A percentile compares a stretch with the other conserved stretches of the same genome.
phyloP scores from a whole-genome alignment of 1,140 invertebrate genomes.

The Caerostris darwini region DNA sequence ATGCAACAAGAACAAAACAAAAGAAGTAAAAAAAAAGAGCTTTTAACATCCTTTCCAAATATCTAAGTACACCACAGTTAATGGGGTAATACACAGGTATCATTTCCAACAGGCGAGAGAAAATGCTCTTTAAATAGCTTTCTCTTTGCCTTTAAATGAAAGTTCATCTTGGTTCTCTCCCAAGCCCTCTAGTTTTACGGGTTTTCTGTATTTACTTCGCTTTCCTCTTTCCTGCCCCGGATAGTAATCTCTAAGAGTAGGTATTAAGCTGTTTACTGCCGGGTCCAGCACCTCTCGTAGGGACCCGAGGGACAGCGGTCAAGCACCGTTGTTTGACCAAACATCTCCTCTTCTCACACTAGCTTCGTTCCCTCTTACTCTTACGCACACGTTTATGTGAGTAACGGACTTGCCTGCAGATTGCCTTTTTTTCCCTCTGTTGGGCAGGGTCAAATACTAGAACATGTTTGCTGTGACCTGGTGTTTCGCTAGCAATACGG shows the following conservation, averaged over 20 bases:
- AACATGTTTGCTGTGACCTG: neutral
- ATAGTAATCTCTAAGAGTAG: conserved; percentile 76
- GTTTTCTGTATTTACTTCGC: conserved; percentile 55
- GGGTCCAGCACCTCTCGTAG: conserved; percentile 58
- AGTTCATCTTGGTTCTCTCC: conserved; percentile 52
- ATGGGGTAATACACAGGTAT: conserved; percentile 56
- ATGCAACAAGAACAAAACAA: conserved; percentile 3
- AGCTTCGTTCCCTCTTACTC: neutral
- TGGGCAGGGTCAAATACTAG: neutral
- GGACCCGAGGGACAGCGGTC: conserved; percentile 72
- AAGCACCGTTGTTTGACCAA: conserved; percentile 77
- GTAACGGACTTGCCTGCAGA: conserved; percentile 42
- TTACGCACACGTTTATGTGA: conserved; percentile 28
- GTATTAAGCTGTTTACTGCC: conserved; percentile 77
- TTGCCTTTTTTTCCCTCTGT: conserved; percentile 31
- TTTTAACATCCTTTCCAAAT: conserved; percentile 51
- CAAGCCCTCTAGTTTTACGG: conserved; percentile 15
- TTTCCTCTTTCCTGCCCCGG: neutral
- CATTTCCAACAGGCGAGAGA: conserved; percentile 63
- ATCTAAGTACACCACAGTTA: conserved; percentile 36
- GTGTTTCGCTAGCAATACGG: too few relatives aligned
- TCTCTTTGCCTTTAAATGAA: conserved; percentile 68
- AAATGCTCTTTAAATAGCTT: conserved; percentile 75
- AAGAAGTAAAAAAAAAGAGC: neutral
- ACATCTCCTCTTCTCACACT: conserved; percentile 3